Evolutionary conservation across 2,888 invertebrate genomes (phyloP), one percentile per base, ranked within the genome.

Genomic region (Proisotoma minuta): DNA sequence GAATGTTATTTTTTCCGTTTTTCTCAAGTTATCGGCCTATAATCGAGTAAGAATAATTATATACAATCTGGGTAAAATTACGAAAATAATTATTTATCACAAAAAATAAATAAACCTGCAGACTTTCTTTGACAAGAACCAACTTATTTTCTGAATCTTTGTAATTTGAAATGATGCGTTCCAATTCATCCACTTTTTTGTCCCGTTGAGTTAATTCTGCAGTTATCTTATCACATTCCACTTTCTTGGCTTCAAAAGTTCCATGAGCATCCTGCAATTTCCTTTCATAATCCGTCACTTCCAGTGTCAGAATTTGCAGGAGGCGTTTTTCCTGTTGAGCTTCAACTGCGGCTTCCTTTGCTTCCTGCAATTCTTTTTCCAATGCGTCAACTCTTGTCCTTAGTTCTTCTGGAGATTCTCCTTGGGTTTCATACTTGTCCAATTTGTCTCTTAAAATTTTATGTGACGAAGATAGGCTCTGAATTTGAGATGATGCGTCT

Each of bases 281-380:
- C 48, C 69, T 70, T 50, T 73, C 73, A 47, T 73, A 73, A 28
- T 73, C 71, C 2, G 71, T 66, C 8, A 73, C 70, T 61, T 73
- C 71, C 18, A 73, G 48, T 3, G 71, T 69, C 15, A 73, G 58
- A 18, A 73, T 69, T 23, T 70, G 66, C 24, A 64, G 65, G 52
- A 72, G 73, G 59, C 68, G 43, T 52, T 73, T 71, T 24, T 73
- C 73, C 58, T 69, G 62, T 26, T 63, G 59, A 23, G 67, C 73
- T 43, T 64, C 68, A 22, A 61, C 57, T 52, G 64, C 68, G 34
- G 66, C 64, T 22, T 63, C 63, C 34, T 66, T 70, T 0, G 68
- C 68, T 18, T 66, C 68, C 29, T 73, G 67, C n/a, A 73, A 52
- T 53, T 71, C 71, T 49, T 62, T 68, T 34, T 72, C 73, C 28